Conservation (phyloP, 2,797 vertebrate species). For the Hydrophis major region DNA sequence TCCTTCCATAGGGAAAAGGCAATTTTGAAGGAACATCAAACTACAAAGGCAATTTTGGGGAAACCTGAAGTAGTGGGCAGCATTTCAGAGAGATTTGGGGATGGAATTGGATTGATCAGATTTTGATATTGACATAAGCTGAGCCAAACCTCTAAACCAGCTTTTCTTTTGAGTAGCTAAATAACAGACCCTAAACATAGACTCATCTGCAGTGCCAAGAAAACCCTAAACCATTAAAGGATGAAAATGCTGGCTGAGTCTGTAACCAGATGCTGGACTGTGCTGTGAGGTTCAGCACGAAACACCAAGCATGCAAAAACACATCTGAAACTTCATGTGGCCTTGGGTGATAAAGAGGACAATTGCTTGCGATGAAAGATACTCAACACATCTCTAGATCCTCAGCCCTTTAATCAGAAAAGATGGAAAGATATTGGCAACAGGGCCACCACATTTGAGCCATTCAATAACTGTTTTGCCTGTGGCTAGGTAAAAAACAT, state of each 20-base stretch:
- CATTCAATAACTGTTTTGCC: slow-evolving; percentile 36
- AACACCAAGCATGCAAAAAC: slow-evolving; percentile 22
- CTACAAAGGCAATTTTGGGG: not conserved
- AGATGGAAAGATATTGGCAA: slow-evolving; percentile 24
- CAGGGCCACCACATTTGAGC: slow-evolving; percentile 9
- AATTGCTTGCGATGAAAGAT: slow-evolving; percentile 20
- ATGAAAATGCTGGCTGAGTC: slow-evolving; percentile 30
- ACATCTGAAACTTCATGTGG: not conserved
- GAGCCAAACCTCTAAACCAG: slow-evolving; percentile 22
- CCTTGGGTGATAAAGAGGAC: slow-evolving; percentile 40
- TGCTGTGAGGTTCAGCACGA: not conserved
- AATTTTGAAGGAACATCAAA: not conserved
- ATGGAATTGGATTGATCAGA: not conserved
- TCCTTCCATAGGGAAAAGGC: not conserved
- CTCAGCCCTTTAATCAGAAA: slow-evolving; percentile 39
- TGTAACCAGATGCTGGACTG: slow-evolving; percentile 22
- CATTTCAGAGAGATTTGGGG: not conserved
- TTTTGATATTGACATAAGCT: slow-evolving; percentile 3
- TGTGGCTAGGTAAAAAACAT: slow-evolving; percentile 10
- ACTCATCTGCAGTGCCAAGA: not conserved
- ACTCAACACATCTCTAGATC: slow-evolving; percentile 37
- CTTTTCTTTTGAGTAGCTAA: slow-evolving; percentile 13
- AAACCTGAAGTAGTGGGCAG: not conserved
- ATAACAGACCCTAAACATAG: slow-evolving; percentile 22
- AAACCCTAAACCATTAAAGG: not conserved